These are phyloP conservation scores for Gadus chalcogrammus DNA, from an alignment of 2,113 vertebrate genomes.

Conservation along the genomic window DNA sequence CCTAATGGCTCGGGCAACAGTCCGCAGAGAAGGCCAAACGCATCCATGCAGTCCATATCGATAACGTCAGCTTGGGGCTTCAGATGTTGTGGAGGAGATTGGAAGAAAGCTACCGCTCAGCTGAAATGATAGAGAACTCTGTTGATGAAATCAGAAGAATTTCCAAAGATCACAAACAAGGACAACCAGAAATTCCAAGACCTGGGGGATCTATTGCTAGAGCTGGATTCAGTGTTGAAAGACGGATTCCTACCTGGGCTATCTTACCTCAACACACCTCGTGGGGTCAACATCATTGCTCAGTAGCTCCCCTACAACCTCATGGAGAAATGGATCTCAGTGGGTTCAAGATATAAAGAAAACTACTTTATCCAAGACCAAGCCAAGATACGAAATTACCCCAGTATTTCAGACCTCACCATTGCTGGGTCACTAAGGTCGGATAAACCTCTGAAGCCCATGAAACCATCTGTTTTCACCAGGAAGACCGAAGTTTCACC, in stretches of 20 bases:
- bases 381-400: not conserved
- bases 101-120: too few species aligned
- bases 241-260: too few species aligned
- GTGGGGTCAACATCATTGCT: conserved; percentile 1
- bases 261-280: not conserved
- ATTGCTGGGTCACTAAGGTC: not conserved
- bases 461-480: not conserved
- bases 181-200: conserved; percentile 4
- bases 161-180: too few species aligned
- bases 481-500: not conserved
- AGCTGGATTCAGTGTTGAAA: too few species aligned
- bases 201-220: too few species aligned
- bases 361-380: not conserved
- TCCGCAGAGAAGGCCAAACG: too few species aligned
- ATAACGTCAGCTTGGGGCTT: too few species aligned
- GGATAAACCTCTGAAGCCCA: not conserved
- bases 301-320: not conserved
- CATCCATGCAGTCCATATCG: too few species aligned
- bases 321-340: conserved; percentile 2
- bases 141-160: too few species aligned
- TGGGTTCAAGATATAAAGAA: not conserved
- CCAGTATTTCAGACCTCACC: not conserved
- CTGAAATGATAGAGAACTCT: too few species aligned
- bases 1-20: too few species aligned
- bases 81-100: too few species aligned